Evolutionary conservation across 2,113 vertebrate species (phyloP).

Genomic region (Actenoides hombroni): DNA sequence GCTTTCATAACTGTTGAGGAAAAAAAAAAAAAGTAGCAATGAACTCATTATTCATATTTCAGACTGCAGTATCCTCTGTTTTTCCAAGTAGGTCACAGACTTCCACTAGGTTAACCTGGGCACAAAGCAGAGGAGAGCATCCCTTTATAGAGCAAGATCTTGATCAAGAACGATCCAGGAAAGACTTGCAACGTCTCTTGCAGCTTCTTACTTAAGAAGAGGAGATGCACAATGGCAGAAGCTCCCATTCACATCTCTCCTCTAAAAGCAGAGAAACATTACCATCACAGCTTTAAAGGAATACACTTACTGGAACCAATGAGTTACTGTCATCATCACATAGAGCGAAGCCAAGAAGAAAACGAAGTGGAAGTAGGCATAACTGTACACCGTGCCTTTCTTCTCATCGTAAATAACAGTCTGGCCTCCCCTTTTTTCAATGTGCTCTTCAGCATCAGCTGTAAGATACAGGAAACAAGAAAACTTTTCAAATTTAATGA

Average conservation of each 20-base stretch:
- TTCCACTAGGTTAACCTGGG: background rate
- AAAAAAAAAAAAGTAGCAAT: background rate
- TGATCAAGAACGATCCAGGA: background rate
- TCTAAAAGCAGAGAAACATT: background rate
- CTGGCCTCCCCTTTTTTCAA: conserved; percentile 78
- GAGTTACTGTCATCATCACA: conserved; percentile 97
- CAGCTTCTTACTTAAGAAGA: background rate
- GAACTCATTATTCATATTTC: background rate
- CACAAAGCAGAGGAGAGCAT: background rate
- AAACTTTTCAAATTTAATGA: background rate
- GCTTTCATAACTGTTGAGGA: conserved; percentile 80
- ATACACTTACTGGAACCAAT: conserved; percentile 95
- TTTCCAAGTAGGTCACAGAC: background rate
- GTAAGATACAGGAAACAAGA: conserved; percentile 1
- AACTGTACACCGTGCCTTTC: conserved; percentile 87
- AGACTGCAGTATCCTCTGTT: background rate
- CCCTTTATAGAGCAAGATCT: background rate
- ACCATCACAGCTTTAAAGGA: background rate
- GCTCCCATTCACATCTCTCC: rapidly evolving
- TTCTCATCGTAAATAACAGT: conserved; percentile 89
- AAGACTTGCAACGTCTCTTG: background rate
- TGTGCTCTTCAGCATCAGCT: conserved; percentile 77
- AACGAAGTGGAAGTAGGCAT: conserved; percentile 92
- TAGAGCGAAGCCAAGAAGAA: conserved; percentile 96
- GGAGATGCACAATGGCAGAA: background rate